phyloP scores from a whole-genome alignment of 2,113 vertebrate genomes.

The Nymphicus hollandicus region DNA sequence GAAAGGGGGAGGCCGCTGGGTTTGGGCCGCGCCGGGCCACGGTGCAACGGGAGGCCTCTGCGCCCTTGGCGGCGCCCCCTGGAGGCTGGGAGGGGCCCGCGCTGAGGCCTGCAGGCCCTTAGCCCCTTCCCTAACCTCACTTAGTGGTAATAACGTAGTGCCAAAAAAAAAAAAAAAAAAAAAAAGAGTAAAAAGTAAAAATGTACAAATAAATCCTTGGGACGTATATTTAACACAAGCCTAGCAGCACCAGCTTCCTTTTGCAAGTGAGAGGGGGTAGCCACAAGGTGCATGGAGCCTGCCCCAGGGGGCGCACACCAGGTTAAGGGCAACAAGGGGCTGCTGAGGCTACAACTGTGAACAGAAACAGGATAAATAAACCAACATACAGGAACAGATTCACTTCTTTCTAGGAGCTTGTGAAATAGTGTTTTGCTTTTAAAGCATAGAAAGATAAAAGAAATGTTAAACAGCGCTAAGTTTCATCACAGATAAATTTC shows the following conservation, averaged over 20 bases:
- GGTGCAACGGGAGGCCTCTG: neutral
- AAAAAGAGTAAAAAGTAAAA: neutral
- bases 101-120: neutral
- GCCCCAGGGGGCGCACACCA: too few relatives aligned
- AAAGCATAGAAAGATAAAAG: neutral
- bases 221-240: neutral
- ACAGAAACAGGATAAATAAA: neutral
- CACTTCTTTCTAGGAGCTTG: too few relatives aligned
- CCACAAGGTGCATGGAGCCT: fast-evolving
- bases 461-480: neutral
- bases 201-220: neutral
- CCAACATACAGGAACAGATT: fast-evolving
- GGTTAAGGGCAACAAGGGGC: fast-evolving
- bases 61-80: neutral
- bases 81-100: neutral
- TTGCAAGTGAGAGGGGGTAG: neutral
- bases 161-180: too few relatives aligned
- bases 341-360: neutral
- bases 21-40: too few relatives aligned
- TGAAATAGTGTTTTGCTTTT: neutral
- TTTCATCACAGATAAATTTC: neutral
- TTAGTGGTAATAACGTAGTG: fast-evolving
- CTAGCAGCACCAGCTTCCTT: too few relatives aligned
- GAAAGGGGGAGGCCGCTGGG: neutral
- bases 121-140: fast-evolving